Conservation (phyloP, 2,113 vertebrate species). For the Hiodon alosoides region DNA sequence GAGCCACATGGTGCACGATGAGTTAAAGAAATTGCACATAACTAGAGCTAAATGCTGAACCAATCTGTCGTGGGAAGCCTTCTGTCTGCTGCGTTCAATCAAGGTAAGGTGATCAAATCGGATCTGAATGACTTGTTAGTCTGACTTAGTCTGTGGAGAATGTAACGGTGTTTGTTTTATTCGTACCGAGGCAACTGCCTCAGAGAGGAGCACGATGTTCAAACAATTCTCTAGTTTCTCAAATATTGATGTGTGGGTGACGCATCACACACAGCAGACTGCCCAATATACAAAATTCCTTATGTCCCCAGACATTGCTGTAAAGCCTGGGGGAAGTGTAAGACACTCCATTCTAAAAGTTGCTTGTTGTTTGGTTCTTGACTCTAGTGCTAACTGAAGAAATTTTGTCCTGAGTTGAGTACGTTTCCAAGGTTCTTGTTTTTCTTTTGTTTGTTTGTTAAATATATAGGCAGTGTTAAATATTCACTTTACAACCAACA, state of each 20-base stretch:
- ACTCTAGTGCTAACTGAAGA: too few species aligned
- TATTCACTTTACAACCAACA: too few species aligned
- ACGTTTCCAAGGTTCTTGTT: too few species aligned
- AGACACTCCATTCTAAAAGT: not conserved
- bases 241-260: too few species aligned
- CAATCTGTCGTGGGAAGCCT: slow-evolving; percentile 28
- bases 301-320: not conserved
- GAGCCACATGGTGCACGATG: slow-evolving; percentile 26
- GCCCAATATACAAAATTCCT: not conserved
- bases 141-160: not conserved
- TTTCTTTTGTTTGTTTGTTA: too few species aligned
- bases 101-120: slow-evolving; percentile 50
- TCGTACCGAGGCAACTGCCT: too few species aligned
- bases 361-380: not conserved
- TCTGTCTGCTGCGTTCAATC: slow-evolving; percentile 21
- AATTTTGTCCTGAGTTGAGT: too few species aligned
- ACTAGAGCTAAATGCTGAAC: slow-evolving; percentile 38
- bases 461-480: too few species aligned
- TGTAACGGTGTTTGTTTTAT: too few species aligned
- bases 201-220: too few species aligned
- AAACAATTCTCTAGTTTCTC: too few species aligned
- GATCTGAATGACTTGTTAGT: slow-evolving; percentile 12
- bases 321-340: not conserved
- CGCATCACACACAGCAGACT: not conserved
- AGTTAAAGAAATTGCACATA: slow-evolving; percentile 35